These are phyloP conservation scores for Crotalus tigris DNA, from an alignment of 2,113 vertebrate species.

Conservation along the genomic window DNA sequence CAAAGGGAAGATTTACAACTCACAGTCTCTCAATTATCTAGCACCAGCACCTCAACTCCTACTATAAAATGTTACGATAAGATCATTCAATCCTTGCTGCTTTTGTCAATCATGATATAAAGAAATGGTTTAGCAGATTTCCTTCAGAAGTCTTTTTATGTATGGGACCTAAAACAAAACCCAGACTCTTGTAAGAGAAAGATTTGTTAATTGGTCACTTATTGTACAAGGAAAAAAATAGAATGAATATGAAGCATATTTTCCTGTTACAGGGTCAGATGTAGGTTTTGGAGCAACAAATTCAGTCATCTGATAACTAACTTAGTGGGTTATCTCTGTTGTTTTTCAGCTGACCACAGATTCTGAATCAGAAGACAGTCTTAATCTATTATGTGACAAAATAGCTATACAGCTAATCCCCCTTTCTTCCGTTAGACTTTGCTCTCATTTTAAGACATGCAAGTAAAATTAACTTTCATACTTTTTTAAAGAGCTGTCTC, in stretches of 20 bases:
- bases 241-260: neutral
- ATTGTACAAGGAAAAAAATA: neutral
- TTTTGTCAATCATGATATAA: too few relatives aligned
- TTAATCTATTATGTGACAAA: neutral
- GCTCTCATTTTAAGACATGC: neutral
- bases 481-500: neutral
- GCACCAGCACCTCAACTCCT: neutral
- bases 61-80: neutral
- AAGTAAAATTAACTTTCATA: neutral
- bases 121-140: too few relatives aligned
- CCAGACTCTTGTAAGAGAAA: neutral
- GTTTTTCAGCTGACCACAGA: neutral
- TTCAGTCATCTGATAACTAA: neutral
- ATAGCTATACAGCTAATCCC: neutral
- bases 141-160: too few relatives aligned
- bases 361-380: neutral
- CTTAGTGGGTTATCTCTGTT: neutral
- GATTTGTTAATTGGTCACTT: neutral
- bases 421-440: neutral
- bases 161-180: too few relatives aligned
- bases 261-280: neutral
- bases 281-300: neutral
- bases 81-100: neutral
- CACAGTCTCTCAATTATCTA: neutral
- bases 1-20: neutral